These are phyloP conservation scores for Malurus elegans DNA, from an alignment of 2,113 vertebrate genomes.

Conservation along the genomic window DNA sequence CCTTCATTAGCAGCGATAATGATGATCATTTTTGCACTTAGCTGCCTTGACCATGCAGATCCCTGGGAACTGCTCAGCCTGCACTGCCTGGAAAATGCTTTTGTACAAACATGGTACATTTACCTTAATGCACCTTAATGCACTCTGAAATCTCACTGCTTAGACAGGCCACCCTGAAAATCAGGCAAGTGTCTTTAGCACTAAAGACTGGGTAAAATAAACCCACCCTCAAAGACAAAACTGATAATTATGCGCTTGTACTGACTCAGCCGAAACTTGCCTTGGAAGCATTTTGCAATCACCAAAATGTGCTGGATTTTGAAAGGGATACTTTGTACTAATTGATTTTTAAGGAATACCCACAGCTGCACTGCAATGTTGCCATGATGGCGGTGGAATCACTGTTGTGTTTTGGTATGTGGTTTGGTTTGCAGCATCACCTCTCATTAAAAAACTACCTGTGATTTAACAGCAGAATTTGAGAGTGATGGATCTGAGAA, in stretches of 20 bases:
- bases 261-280: background rate
- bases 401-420: background rate
- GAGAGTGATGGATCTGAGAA: background rate
- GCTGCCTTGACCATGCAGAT: background rate
- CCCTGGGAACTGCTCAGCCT: background rate
- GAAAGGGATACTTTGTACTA: background rate
- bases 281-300: background rate
- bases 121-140: background rate
- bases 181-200: background rate
- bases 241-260: background rate
- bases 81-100: background rate
- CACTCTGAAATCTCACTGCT: background rate
- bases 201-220: background rate
- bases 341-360: background rate
- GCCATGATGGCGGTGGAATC: fast-evolving
- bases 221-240: background rate
- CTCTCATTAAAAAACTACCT: background rate
- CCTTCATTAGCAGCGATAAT: constrained; percentile 23
- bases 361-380: background rate
- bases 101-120: background rate
- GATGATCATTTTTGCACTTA: background rate
- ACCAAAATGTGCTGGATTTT: background rate
- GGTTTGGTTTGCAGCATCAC: background rate
- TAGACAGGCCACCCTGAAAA: background rate
- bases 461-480: background rate